Conservation (phyloP, 53 echinoderm and acorn worm genomes). For the Crossaster papposus region DNA sequence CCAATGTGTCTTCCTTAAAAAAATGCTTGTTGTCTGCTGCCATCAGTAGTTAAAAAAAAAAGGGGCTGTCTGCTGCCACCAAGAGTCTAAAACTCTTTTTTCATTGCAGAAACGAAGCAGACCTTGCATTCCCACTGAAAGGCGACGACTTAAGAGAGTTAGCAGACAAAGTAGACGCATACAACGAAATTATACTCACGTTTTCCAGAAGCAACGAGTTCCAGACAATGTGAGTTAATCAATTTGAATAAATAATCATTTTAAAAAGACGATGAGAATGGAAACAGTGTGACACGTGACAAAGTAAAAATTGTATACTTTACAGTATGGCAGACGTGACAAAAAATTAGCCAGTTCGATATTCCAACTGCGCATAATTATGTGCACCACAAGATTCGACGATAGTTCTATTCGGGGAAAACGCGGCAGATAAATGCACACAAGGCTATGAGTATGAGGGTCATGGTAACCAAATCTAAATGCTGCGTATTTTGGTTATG, state of each 20-base stretch:
- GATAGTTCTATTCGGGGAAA: too few species aligned
- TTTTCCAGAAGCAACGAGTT: background rate
- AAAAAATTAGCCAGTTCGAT: too few species aligned
- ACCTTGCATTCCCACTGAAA: slow-evolving; percentile 2
- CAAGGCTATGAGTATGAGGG: too few species aligned
- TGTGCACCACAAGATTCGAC: too few species aligned
- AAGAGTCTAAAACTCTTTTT: background rate
- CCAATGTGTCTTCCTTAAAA: too few species aligned
- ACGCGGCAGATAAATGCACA: too few species aligned
- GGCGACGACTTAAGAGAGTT: slow-evolving; percentile 48
- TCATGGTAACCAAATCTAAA: too few species aligned
- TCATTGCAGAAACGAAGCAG: slow-evolving; percentile 11
- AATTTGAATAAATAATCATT: background rate
- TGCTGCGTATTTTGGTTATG: too few species aligned
- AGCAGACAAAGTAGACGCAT: slow-evolving; percentile 48
- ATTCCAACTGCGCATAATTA: too few species aligned
- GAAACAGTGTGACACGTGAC: too few species aligned
- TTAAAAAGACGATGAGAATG: background rate
- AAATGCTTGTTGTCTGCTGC: background rate
- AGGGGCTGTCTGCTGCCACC: background rate
- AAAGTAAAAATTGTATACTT: too few species aligned
- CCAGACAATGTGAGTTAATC: slow-evolving; percentile 30
- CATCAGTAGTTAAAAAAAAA: background rate
- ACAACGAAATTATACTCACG: background rate
- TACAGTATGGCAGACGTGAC: too few species aligned